A percentile compares a stretch with the other conserved stretches of the same genome.
Evolutionary conservation across 2,113 vertebrate genomes (phyloP).

Genomic region (Austrofundulus limnaeus): DNA sequence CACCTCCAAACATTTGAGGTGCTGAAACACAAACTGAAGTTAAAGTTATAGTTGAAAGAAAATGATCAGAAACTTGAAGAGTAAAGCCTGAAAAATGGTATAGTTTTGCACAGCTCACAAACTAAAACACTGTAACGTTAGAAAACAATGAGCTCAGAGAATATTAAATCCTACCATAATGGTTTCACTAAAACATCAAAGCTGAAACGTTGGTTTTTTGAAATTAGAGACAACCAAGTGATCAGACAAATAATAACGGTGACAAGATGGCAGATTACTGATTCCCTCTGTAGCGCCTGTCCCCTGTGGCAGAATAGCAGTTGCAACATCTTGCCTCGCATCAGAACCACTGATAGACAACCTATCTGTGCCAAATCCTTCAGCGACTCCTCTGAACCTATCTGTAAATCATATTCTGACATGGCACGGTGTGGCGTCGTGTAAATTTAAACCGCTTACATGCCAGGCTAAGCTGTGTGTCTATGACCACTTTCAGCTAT

Average conservation of each 20-base stretch:
- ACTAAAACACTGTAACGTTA: no score
- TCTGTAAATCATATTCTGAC: constrained; percentile 46
- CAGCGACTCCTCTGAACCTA: constrained; percentile 55
- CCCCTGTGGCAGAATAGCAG: constrained; percentile 40
- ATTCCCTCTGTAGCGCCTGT: constrained; percentile 38
- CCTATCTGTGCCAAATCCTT: constrained; percentile 37
- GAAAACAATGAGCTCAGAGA: no score
- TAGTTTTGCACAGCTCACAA: no score
- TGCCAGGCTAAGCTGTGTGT: constrained; percentile 22
- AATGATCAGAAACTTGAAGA: no score
- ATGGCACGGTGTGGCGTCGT: constrained; percentile 28
- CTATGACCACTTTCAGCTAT: constrained; percentile 38
- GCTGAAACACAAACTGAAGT: no score
- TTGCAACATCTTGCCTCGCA: constrained; percentile 31
- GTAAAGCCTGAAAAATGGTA: no score
- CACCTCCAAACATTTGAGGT: no score
- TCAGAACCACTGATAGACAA: constrained; percentile 27
- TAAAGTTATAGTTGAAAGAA: no score
- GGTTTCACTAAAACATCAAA: no score
- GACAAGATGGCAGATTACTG: constrained; percentile 9
- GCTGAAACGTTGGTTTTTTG: background rate
- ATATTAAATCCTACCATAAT: no score
- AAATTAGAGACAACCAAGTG: constrained; percentile 3
- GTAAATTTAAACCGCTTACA: constrained; percentile 36
- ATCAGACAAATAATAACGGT: constrained; percentile 1